Conservation (phyloP, 2,113 vertebrate species). For the Campylomormyrus tamandua region DNA sequence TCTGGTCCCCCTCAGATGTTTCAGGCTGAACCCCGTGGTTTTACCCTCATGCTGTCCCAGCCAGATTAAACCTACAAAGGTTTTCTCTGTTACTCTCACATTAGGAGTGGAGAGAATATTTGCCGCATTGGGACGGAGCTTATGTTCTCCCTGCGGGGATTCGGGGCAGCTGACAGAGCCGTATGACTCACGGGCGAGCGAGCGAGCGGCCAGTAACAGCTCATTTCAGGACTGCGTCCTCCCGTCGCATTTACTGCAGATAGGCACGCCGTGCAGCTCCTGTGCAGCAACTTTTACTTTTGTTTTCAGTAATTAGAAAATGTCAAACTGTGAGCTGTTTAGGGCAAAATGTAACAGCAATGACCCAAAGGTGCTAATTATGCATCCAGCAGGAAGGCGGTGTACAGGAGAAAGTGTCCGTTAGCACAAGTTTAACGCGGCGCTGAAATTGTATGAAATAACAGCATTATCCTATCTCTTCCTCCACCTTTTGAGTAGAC, state of each 20-base stretch:
- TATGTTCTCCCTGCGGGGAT: constrained; percentile 61
- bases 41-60: constrained; percentile 34
- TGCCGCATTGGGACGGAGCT: constrained; percentile 55
- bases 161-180: constrained; percentile 50
- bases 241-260: constrained; percentile 39
- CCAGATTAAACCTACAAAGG: constrained; percentile 43
- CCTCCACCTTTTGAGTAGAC: background rate
- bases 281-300: background rate
- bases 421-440: background rate
- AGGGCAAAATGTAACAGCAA: background rate
- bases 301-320: background rate
- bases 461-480: background rate
- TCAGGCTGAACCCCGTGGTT: constrained; percentile 31
- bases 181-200: constrained; percentile 44
- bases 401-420: background rate
- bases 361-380: background rate
- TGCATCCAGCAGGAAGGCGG: background rate
- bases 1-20: background rate
- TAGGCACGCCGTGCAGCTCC: background rate
- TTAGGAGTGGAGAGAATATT: constrained; percentile 50
- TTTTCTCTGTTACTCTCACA: constrained; percentile 57
- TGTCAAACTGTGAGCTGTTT: constrained; percentile 7
- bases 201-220: constrained; percentile 49
- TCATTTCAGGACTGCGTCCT: constrained; percentile 54
- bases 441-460: background rate